These are phyloP conservation scores for Pyrgilauda ruficollis DNA, from an alignment of 2,113 vertebrate species.

Conservation along the genomic window DNA sequence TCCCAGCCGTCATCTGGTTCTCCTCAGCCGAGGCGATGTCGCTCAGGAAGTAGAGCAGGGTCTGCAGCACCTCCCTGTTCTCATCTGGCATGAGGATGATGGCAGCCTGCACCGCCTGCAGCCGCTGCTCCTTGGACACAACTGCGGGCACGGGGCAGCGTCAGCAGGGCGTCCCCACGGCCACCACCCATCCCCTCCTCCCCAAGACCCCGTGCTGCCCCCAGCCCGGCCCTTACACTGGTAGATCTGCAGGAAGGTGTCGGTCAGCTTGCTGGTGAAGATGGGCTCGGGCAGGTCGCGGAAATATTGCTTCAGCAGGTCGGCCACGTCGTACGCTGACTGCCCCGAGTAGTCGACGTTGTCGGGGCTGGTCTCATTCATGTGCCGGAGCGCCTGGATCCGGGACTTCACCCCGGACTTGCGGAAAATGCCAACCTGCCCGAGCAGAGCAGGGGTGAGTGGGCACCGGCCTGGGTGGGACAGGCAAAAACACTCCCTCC, in stretches of 20 bases:
- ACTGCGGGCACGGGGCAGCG: slow-evolving; percentile 50
- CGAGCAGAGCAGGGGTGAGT: not conserved
- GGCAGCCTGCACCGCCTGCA: slow-evolving; percentile 79
- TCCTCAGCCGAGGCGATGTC: slow-evolving; percentile 82
- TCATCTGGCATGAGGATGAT: slow-evolving; percentile 84
- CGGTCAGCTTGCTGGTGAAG: slow-evolving; percentile 85
- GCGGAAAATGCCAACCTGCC: slow-evolving; percentile 86
- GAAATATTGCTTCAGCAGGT: slow-evolving; percentile 88
- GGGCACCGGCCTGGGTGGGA: accelerated
- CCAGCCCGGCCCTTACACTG: slow-evolving; percentile 73
- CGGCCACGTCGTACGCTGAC: slow-evolving; percentile 85
- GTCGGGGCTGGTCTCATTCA: slow-evolving; percentile 82
- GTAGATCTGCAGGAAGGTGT: slow-evolving; percentile 87
- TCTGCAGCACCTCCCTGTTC: slow-evolving; percentile 88
- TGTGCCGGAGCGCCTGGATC: slow-evolving; percentile 81
- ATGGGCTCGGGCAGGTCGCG: slow-evolving; percentile 85
- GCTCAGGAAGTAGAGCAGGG: slow-evolving; percentile 86
- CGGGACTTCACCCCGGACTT: slow-evolving; percentile 88
- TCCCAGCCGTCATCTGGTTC: slow-evolving; percentile 88
- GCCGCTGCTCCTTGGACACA: slow-evolving; percentile 80
- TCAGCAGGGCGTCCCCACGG: accelerated
- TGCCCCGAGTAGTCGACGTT: slow-evolving; percentile 82
- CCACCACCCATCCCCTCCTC: not conserved
- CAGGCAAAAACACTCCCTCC: not conserved
- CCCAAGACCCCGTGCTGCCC: accelerated